Conservation (phyloP, 2,113 vertebrate species). For the Columba janthina region DNA sequence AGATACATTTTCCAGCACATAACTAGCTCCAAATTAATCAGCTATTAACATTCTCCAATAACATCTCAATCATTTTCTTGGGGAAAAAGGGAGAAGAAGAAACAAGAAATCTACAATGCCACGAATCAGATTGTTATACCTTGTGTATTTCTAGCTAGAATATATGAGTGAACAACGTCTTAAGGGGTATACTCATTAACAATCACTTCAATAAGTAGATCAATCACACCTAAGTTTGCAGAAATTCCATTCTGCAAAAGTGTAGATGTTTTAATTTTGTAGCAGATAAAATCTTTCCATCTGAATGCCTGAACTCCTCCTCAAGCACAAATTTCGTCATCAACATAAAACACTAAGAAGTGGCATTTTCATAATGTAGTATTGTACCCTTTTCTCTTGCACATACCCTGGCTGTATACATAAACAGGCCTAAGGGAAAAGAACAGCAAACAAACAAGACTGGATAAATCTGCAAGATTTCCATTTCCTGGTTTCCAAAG, state of each 20-base stretch:
- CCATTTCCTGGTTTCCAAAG: not conserved
- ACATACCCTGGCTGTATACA: not conserved
- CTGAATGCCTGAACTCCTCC: not conserved
- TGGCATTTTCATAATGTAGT: not conserved
- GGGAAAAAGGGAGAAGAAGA: not conserved
- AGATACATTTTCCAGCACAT: not conserved
- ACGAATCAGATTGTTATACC: not conserved
- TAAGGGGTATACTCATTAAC: not conserved
- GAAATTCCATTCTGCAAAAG: not conserved
- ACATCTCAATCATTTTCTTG: not conserved
- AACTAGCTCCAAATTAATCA: not conserved
- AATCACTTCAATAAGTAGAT: not conserved
- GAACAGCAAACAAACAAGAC: not conserved
- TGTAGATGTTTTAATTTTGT: not conserved
- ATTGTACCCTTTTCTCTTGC: not conserved
- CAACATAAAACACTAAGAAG: not conserved
- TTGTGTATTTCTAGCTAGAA: not conserved
- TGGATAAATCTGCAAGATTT: not conserved
- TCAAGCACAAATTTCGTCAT: not conserved
- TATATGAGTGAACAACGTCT: not conserved
- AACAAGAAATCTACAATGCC: not conserved
- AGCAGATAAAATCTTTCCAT: not conserved
- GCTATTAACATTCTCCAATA: not conserved
- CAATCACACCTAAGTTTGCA: not conserved
- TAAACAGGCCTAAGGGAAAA: not conserved